phyloP scores from a whole-genome alignment of 2,888 invertebrate genomes.

The Gandaritis pyraliata region DNA sequence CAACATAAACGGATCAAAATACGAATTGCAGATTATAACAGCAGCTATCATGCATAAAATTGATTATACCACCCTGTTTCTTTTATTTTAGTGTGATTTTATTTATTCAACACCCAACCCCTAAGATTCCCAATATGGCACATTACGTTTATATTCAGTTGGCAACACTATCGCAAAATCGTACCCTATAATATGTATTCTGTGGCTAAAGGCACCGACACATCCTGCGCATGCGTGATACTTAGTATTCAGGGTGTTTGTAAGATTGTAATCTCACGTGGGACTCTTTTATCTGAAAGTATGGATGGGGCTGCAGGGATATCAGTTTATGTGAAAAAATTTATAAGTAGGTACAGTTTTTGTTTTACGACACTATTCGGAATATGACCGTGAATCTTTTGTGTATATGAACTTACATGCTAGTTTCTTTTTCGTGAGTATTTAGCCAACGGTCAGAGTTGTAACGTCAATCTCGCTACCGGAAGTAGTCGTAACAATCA shows the following conservation, averaged over 20 bases:
- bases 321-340: background rate
- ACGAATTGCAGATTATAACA: too few species aligned
- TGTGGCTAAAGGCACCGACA: constrained; percentile 72
- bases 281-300: constrained; percentile 37
- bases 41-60: too few species aligned
- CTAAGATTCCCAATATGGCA: constrained; percentile 1
- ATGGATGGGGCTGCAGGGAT: background rate
- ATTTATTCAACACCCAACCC: background rate
- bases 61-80: too few species aligned
- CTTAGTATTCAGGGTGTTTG: constrained; percentile 48
- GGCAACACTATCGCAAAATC: constrained; percentile 43
- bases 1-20: too few species aligned
- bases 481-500: too few species aligned
- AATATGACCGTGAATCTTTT: too few species aligned
- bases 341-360: too few species aligned
- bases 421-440: too few species aligned
- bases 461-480: too few species aligned
- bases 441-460: too few species aligned
- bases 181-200: constrained; percentile 20
- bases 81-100: background rate
- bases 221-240: constrained; percentile 61
- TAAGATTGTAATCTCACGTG: constrained; percentile 46
- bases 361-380: too few species aligned
- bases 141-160: constrained; percentile 29
- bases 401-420: too few species aligned